phyloP scores from a whole-genome alignment of 2,797 vertebrate genomes.

The Stomatorhinus walkeri region DNA sequence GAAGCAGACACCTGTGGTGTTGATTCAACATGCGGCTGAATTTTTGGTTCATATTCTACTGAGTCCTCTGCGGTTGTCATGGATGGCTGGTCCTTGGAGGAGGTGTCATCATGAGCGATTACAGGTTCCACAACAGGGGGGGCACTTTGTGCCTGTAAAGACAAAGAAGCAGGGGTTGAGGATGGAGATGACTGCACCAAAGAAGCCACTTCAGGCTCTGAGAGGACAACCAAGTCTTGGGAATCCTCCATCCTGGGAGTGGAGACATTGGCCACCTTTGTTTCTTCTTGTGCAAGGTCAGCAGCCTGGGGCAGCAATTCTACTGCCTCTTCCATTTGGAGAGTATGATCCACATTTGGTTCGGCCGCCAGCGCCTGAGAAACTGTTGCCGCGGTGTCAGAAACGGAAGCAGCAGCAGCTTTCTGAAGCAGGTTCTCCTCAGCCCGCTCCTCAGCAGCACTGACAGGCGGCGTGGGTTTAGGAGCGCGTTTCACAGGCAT shows the following conservation, averaged over 20 bases:
- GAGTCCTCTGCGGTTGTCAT: background rate
- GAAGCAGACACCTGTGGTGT: slow-evolving; percentile 33
- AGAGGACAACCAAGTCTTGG: slow-evolving; percentile 39
- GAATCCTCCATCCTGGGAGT: too few relatives aligned
- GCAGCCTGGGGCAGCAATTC: background rate
- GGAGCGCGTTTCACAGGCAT: slow-evolving; percentile 64
- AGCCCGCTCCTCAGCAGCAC: background rate
- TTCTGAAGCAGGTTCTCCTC: slow-evolving; percentile 10
- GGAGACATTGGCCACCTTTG: background rate
- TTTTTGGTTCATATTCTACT: slow-evolving; percentile 25
- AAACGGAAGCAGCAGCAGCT: slow-evolving; percentile 35
- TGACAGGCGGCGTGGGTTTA: slow-evolving; percentile 41
- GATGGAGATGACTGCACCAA: slow-evolving; percentile 65
- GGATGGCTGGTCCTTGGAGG: slow-evolving; percentile 20
- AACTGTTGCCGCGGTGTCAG: slow-evolving; percentile 16
- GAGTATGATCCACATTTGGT: background rate
- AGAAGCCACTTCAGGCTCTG: slow-evolving; percentile 38
- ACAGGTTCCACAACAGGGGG: background rate
- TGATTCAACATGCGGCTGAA: slow-evolving; percentile 33
- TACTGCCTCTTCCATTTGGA: background rate
- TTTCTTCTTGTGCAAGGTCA: background rate
- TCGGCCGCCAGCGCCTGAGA: background rate
- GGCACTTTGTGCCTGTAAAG: slow-evolving; percentile 30
- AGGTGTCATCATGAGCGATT: slow-evolving; percentile 16
- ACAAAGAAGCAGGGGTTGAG: slow-evolving; percentile 48